Evolutionary conservation across 2,797 vertebrate genomes (phyloP).

Genomic region (Peromyscus aztecus): DNA sequence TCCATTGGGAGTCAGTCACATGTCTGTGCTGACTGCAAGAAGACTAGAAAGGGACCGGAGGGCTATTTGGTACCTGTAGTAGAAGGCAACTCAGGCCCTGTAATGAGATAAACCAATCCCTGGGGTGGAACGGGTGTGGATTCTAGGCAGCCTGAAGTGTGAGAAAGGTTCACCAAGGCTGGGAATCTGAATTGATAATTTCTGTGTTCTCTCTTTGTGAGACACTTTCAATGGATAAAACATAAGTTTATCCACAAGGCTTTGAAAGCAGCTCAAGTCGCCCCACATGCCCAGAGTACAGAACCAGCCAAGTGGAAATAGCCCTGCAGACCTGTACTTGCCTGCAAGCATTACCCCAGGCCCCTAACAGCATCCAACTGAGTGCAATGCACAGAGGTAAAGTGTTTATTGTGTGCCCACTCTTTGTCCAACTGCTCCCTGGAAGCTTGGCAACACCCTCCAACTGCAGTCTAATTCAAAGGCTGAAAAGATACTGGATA

Average conservation of each 20-base stretch:
- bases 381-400: background rate
- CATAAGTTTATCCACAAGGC: background rate
- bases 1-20: background rate
- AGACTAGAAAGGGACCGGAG: background rate
- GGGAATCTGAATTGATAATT: background rate
- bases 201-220: background rate
- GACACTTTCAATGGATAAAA: background rate
- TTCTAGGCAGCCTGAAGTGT: background rate
- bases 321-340: background rate
- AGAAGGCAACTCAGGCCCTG: too few relatives aligned
- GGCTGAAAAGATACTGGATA: background rate
- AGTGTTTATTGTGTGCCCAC: constrained; percentile 8
- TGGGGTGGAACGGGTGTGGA: background rate
- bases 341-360: background rate
- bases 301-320: background rate
- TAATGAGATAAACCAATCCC: background rate
- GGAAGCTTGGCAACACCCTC: background rate
- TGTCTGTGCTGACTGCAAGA: background rate
- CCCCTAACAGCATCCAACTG: background rate
- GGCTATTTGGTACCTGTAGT: background rate
- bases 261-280: background rate
- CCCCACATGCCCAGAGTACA: background rate
- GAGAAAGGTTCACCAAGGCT: background rate
- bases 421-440: background rate
- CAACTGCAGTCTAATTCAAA: background rate